phyloP scores from a whole-genome alignment of 1,140 invertebrate genomes.

The Nixonia krombeini region DNA sequence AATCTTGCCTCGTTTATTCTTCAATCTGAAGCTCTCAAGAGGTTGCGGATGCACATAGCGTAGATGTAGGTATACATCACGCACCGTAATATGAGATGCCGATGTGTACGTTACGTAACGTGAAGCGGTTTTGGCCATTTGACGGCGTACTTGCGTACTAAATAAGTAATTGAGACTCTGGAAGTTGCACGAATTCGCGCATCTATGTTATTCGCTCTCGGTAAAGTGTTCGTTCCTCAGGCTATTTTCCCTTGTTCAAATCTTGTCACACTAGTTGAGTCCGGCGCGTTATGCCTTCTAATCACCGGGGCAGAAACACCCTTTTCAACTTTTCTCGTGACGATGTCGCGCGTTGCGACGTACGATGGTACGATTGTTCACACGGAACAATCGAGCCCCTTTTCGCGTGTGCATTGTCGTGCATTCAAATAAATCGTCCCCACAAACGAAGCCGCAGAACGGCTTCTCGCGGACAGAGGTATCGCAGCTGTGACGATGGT shows the following conservation, averaged over 20 bases:
- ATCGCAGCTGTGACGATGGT: no score
- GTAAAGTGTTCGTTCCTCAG: background rate
- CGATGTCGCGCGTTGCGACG: background rate
- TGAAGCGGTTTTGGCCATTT: background rate
- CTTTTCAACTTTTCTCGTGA: no score
- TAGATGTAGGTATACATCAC: background rate
- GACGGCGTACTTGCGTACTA: background rate
- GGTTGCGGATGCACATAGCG: background rate
- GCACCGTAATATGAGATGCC: no score
- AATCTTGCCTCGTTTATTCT: conserved; percentile 3
- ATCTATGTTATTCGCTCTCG: background rate
- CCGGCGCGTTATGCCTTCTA: no score
- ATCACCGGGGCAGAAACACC: no score
- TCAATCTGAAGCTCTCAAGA: background rate
- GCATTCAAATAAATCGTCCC: conserved; percentile 36
- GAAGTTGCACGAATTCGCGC: background rate
- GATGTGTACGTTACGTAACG: background rate
- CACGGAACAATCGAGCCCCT: conserved; percentile 30
- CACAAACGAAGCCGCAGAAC: background rate
- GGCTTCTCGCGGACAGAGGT: conserved; percentile 11
- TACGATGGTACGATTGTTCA: conserved; percentile 44
- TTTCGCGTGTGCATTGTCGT: conserved; percentile 28
- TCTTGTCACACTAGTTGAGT: no score
- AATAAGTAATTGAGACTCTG: background rate
- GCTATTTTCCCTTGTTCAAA: no score